A percentile compares a stretch with the other conserved stretches of the same genome.
Evolutionary conservation across 2,888 invertebrate species (phyloP).

Genomic region (Andrena minutula): DNA sequence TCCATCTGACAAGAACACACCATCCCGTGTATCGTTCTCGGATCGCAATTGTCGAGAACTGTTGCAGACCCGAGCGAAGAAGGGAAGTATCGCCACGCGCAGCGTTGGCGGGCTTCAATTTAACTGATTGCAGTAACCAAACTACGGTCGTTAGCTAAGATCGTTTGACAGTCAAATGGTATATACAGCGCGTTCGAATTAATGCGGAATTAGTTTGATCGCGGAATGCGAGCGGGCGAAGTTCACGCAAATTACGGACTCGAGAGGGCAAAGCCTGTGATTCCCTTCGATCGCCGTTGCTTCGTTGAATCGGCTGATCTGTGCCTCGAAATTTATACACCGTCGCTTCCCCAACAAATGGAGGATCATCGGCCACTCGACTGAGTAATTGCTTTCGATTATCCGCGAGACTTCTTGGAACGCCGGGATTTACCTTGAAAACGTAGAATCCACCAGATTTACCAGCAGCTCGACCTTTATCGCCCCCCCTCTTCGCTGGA

Average conservation of each 20-base stretch:
- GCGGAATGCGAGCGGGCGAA: conserved; percentile 4
- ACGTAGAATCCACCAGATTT: conserved; percentile 7
- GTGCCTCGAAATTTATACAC: conserved; percentile 24
- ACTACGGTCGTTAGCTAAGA: background rate
- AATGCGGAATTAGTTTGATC: conserved; percentile 6
- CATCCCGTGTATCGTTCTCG: background rate
- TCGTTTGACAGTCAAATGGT: background rate
- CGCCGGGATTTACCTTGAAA: conserved; percentile 18
- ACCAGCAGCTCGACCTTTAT: background rate
- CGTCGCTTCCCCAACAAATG: conserved; percentile 12
- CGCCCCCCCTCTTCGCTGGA: background rate
- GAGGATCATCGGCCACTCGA: conserved; percentile 31
- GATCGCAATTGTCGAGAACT: background rate
- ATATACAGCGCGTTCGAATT: background rate
- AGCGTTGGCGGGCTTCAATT: background rate
- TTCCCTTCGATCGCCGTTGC: background rate
- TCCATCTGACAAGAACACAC: background rate
- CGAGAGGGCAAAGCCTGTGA: background rate
- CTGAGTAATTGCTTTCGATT: conserved; percentile 52
- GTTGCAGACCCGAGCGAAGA: background rate
- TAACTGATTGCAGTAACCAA: background rate
- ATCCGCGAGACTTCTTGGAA: conserved; percentile 11
- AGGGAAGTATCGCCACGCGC: background rate
- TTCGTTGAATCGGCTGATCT: background rate
- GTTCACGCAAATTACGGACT: conserved; percentile 1